Evolutionary conservation across 92 coral and sea anemone genomes (phyloP).

Genomic region (Meandrina meandrites): DNA sequence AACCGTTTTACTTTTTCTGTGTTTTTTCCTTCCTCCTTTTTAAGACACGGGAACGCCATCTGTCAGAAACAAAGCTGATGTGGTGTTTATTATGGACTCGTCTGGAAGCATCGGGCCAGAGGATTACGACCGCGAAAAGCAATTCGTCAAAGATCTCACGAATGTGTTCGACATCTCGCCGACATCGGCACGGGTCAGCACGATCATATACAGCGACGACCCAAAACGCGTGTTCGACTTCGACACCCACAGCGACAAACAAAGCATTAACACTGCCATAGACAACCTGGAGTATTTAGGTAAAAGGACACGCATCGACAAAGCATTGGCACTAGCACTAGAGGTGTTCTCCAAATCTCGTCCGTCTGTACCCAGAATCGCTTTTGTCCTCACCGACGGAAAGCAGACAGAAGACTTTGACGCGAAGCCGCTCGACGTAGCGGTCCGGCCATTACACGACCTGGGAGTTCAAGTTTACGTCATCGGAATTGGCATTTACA

Average conservation of each 20-base stretch:
- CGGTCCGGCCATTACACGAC: constrained; percentile 75
- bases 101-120: constrained; percentile 81
- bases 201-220: constrained; percentile 75
- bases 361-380: constrained; percentile 85
- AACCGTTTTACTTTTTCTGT: background rate
- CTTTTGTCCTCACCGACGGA: constrained; percentile 83
- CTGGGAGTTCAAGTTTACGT: constrained; percentile 84
- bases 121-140: constrained; percentile 78
- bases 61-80: constrained; percentile 79
- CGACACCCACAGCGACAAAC: constrained; percentile 55
- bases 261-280: constrained; percentile 63
- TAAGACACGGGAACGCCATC: constrained; percentile 44
- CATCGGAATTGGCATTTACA: constrained; percentile 71
- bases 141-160: constrained; percentile 73
- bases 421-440: constrained; percentile 73
- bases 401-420: constrained; percentile 77
- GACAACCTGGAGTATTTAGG: constrained; percentile 67
- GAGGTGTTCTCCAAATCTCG: constrained; percentile 74
- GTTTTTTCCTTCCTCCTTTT: background rate
- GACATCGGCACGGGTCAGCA: constrained; percentile 75
- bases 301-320: constrained; percentile 83
- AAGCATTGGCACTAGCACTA: constrained; percentile 73
- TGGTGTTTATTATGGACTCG: constrained; percentile 89
- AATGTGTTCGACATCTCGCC: constrained; percentile 76
- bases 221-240: constrained; percentile 78